Percentiles rank a stretch among this genome's conserved stretches.
Evolutionary conservation across 2,888 invertebrate genomes (phyloP).

Genomic region (Mesorhabditis belari): DNA sequence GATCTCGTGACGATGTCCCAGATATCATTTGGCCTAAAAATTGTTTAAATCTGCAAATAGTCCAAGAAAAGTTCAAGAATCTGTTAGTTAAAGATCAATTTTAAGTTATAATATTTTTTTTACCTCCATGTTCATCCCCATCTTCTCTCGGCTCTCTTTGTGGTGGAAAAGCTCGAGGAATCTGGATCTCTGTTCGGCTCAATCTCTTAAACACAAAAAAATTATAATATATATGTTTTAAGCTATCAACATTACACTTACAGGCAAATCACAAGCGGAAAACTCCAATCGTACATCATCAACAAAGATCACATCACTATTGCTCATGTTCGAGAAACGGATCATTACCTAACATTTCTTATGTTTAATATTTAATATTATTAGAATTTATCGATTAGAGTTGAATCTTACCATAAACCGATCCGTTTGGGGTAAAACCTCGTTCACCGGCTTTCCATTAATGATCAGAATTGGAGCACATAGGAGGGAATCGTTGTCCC

Average conservation of each 20-base stretch:
- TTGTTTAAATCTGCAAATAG: not conserved
- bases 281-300: conserved; percentile 19
- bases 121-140: conserved; percentile 1
- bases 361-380: not conserved
- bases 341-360: conserved; percentile 17
- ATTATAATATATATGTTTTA: not conserved
- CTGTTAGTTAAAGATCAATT: not conserved
- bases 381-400: not conserved
- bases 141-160: not conserved
- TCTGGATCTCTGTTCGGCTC: not conserved
- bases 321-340: conserved; percentile 30
- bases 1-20: not conserved
- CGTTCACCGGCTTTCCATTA: conserved; percentile 22
- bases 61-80: not conserved
- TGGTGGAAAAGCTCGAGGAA: not conserved
- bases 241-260: not conserved
- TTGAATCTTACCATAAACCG: conserved; percentile 17
- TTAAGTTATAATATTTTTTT: too few species aligned
- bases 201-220: not conserved
- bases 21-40: conserved; percentile 8
- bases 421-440: conserved; percentile 22
- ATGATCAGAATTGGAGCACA: conserved; percentile 23
- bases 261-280: conserved; percentile 11
- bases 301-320: conserved; percentile 25
- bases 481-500: conserved; percentile 20